Evolutionary conservation across 2,797 vertebrate species (phyloP).

Genomic region (Cebuella pygmaea): DNA sequence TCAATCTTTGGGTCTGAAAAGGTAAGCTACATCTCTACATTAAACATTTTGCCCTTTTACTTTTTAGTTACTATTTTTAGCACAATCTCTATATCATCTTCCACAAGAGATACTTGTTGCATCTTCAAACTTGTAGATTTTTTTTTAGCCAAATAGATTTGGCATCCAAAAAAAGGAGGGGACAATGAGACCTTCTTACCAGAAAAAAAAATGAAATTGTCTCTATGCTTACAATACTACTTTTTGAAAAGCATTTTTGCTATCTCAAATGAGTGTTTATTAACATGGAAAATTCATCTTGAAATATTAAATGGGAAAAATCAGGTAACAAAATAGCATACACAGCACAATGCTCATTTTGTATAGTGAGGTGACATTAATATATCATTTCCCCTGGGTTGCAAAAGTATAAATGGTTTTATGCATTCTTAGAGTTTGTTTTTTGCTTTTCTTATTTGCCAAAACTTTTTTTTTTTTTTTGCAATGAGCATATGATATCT

Average conservation of each 20-base stretch:
- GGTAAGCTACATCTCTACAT: neutral
- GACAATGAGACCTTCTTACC: neutral
- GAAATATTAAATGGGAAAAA: neutral
- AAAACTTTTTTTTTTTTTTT: neutral
- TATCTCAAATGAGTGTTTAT: conserved; percentile 12
- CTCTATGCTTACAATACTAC: neutral
- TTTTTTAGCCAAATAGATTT: neutral
- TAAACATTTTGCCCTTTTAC: neutral
- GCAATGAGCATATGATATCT: neutral
- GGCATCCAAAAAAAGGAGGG: neutral
- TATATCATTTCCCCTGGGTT: neutral
- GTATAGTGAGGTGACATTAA: neutral
- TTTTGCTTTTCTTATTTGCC: conserved; percentile 19
- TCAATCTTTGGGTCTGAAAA: neutral
- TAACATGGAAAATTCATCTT: neutral
- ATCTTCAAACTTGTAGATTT: neutral
- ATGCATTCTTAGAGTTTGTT: neutral
- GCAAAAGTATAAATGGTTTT: conserved; percentile 18
- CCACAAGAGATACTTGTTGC: neutral
- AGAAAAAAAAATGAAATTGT: neutral
- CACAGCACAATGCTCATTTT: neutral
- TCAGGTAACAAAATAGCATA: neutral
- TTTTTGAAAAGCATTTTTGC: neutral
- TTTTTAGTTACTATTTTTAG: conserved; percentile 3
- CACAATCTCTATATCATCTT: neutral